Evolutionary conservation across 2,797 vertebrate genomes (phyloP).

Genomic region (Florisuga fusca): DNA sequence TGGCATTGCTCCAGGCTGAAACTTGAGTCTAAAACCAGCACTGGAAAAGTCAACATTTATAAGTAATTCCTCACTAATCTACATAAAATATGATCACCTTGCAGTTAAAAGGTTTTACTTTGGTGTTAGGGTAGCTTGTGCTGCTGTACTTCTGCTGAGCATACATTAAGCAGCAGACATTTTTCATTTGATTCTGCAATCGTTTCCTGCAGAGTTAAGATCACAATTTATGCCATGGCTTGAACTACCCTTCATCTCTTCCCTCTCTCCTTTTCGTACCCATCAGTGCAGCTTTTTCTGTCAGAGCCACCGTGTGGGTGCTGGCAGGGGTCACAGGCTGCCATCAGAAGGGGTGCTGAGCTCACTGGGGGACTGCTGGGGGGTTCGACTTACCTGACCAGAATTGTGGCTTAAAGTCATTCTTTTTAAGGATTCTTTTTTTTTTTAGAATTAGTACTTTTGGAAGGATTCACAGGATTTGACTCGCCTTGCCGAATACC

Average conservation of each 20-base stretch:
- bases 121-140: too few species aligned
- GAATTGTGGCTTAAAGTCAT: not conserved
- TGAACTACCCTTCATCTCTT: not conserved
- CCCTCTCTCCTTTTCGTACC: too few species aligned
- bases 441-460: not conserved
- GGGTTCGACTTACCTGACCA: accelerated
- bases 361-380: too few species aligned
- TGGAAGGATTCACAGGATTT: not conserved
- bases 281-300: not conserved
- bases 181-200: not conserved
- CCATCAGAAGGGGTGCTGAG: too few species aligned
- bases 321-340: too few species aligned
- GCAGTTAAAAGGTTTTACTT: not conserved
- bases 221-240: not conserved
- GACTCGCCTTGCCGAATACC: not conserved
- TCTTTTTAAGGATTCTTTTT: not conserved
- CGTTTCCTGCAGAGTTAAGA: not conserved
- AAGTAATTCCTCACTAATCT: not conserved
- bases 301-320: accelerated
- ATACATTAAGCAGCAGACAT: not conserved
- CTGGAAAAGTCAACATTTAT: not conserved
- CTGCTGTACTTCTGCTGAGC: not conserved
- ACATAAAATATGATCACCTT: not conserved
- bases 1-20: not conserved
- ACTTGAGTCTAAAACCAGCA: not conserved